A percentile compares a stretch with the other conserved stretches of the same genome.
phyloP scores from a whole-genome alignment of 2,888 invertebrate genomes.

The Cremastobaeus sp. region DNA sequence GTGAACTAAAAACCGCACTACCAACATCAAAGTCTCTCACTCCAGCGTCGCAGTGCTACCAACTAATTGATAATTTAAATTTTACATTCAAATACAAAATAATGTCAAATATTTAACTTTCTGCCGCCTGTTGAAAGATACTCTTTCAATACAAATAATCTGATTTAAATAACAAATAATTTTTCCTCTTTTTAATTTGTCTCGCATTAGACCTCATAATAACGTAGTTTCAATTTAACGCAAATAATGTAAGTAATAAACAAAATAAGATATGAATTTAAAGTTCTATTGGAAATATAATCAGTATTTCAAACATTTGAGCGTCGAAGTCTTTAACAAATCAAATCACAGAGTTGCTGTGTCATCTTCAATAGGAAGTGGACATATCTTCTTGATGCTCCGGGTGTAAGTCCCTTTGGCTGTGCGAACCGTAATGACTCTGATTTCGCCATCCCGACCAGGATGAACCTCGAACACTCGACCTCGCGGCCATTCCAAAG shows the following conservation, averaged over 20 bases:
- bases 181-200: too few relatives aligned
- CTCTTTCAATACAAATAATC: constrained; percentile 2
- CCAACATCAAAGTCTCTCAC: too few relatives aligned
- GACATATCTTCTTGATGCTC: constrained; percentile 62
- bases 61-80: too few relatives aligned
- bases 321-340: too few relatives aligned
- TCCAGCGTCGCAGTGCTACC: too few relatives aligned
- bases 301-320: neutral
- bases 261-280: too few relatives aligned
- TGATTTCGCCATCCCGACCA: constrained; percentile 64
- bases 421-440: constrained; percentile 67
- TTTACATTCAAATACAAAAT: too few relatives aligned
- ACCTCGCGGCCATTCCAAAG: constrained; percentile 66
- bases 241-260: neutral
- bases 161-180: neutral
- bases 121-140: constrained; percentile 1
- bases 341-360: too few relatives aligned
- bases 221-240: neutral
- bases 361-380: constrained; percentile 49
- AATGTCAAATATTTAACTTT: too few relatives aligned
- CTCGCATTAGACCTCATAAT: too few relatives aligned
- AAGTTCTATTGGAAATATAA: too few relatives aligned
- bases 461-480: constrained; percentile 62
- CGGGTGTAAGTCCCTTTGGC: constrained; percentile 54
- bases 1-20: too few relatives aligned